Evolutionary conservation across 2,888 invertebrate genomes (phyloP).

Genomic region (Lingula anatina): DNA sequence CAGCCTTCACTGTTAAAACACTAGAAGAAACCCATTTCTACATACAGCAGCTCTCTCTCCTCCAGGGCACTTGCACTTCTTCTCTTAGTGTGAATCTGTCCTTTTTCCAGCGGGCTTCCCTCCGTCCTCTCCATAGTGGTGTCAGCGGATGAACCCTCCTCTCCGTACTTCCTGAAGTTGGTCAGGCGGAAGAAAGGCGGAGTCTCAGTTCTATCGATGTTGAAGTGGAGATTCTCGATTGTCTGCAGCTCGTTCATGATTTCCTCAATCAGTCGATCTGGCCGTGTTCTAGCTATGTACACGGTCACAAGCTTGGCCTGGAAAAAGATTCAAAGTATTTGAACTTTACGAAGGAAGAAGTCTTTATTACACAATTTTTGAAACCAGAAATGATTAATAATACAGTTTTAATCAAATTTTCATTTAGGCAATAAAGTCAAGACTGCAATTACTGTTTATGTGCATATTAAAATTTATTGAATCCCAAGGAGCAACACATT

Average conservation of each 20-base stretch:
- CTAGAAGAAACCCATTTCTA: no score
- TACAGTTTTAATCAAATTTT: no score
- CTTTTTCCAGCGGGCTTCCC: constrained; percentile 64
- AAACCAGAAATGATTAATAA: no score
- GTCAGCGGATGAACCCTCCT: constrained; percentile 18
- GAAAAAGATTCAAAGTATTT: constrained; percentile 5
- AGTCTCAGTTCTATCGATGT: constrained; percentile 94
- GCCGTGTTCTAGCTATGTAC: constrained; percentile 85
- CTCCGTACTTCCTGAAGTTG: constrained; percentile 36
- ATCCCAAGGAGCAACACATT: neutral
- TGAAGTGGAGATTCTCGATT: constrained; percentile 90
- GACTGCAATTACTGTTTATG: no score
- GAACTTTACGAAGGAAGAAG: neutral
- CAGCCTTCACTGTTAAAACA: constrained; percentile 28
- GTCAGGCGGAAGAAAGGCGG: constrained; percentile 96
- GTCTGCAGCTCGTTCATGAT: constrained; percentile 91
- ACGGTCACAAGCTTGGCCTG: constrained; percentile 93
- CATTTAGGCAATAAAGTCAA: no score
- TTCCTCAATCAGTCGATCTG: constrained; percentile 89
- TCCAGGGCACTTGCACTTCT: constrained; percentile 58
- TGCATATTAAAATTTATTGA: no score
- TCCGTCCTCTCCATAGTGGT: constrained; percentile 57
- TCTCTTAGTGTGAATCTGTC: constrained; percentile 93
- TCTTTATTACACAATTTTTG: no score
- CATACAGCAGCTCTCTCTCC: no score